These are phyloP conservation scores for Andricus grossulariae DNA, from an alignment of 1,140 invertebrate genomes.

Conservation along the genomic window DNA sequence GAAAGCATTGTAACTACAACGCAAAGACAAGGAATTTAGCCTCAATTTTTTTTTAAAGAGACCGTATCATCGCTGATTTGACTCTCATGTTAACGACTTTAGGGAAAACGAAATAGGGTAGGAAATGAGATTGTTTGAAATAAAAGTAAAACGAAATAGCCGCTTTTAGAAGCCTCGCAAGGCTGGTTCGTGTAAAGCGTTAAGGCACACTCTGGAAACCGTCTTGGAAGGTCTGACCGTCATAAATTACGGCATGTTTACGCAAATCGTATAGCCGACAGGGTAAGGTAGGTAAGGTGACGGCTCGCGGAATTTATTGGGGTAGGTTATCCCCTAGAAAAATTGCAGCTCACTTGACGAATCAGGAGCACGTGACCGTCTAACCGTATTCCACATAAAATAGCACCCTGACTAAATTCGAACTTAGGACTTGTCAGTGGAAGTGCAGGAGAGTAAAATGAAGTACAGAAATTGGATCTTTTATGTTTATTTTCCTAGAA, in stretches of 20 bases:
- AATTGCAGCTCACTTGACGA: slow-evolving; percentile 44
- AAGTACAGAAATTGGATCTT: neutral
- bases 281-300: slow-evolving; percentile 47
- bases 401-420: neutral
- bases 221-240: slow-evolving; percentile 3
- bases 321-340: slow-evolving; percentile 44
- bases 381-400: slow-evolving; percentile 13
- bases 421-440: neutral
- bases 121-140: slow-evolving; percentile 4
- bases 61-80: neutral
- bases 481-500: neutral
- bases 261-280: slow-evolving; percentile 56
- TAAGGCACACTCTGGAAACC: slow-evolving; percentile 30
- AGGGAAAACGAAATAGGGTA: neutral
- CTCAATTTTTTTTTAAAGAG: neutral
- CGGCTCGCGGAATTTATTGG: slow-evolving; percentile 24
- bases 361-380: slow-evolving; percentile 45
- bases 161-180: slow-evolving; percentile 34
- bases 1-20: no score
- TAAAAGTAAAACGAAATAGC: neutral
- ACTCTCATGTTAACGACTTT: neutral
- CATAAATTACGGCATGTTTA: slow-evolving; percentile 64
- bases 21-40: no score
- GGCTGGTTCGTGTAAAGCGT: slow-evolving; percentile 47
- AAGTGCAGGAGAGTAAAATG: neutral